Percentiles rank a stretch among this genome's conserved stretches.
Evolutionary conservation across 2,888 invertebrate species (phyloP).

Genomic region (Meloe dianella): DNA sequence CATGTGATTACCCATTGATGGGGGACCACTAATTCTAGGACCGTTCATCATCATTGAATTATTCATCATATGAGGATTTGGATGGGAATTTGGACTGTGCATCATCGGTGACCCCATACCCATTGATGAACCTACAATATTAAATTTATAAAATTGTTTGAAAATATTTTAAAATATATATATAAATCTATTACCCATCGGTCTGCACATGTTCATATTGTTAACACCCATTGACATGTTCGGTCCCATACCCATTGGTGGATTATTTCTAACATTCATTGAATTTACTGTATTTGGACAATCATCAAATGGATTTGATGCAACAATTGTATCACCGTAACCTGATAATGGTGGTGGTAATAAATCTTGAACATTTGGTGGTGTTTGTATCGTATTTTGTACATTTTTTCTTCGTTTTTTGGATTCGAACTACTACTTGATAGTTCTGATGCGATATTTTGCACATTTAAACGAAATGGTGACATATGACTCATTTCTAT

Average conservation of each 20-base stretch:
- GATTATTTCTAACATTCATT: slow-evolving; percentile 52
- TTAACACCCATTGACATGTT: slow-evolving; percentile 67
- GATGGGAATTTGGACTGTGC: slow-evolving; percentile 58
- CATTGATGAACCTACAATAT: slow-evolving; percentile 39
- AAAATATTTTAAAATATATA: not conserved
- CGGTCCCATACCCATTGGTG: slow-evolving; percentile 55
- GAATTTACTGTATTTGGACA: slow-evolving; percentile 66
- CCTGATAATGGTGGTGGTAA: slow-evolving; percentile 86
- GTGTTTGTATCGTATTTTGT: slow-evolving; percentile 71
- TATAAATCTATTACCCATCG: slow-evolving; percentile 61
- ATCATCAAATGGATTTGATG: slow-evolving; percentile 95
- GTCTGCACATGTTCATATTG: slow-evolving; percentile 65
- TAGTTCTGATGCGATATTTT: slow-evolving; percentile 60
- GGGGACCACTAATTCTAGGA: slow-evolving; percentile 55
- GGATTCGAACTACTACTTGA: slow-evolving; percentile 82
- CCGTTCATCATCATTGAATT: slow-evolving; percentile 61
- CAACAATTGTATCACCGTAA: slow-evolving; percentile 92
- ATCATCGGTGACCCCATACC: slow-evolving; percentile 58
- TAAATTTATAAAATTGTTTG: not conserved
- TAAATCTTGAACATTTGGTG: slow-evolving; percentile 77
- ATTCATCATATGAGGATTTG: slow-evolving; percentile 52
- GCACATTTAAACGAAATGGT: slow-evolving; percentile 57
- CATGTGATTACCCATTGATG: slow-evolving; percentile 55
- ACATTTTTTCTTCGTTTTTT: slow-evolving; percentile 84
- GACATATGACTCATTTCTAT: slow-evolving; percentile 57